A percentile compares a stretch with the other conserved stretches of the same genome.
Conservation (phyloP, 2,797 vertebrate genomes). For the Melanotaenia pygmaea region DNA sequence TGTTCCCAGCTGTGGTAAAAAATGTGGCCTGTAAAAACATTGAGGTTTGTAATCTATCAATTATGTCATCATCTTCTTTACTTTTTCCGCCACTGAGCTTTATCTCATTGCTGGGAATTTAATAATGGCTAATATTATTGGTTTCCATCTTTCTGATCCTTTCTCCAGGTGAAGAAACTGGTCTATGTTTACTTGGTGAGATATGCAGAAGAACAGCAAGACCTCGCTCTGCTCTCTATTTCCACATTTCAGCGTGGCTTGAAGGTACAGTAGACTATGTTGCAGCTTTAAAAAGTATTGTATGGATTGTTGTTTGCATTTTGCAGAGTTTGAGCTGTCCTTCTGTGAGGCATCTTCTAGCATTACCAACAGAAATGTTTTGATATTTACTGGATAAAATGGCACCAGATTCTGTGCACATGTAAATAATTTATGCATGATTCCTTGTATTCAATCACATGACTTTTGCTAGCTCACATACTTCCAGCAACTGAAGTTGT, state of each 20-base stretch:
- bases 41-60: constrained; percentile 85
- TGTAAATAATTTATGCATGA: no score
- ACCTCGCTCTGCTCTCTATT: constrained; percentile 95
- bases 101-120: background rate
- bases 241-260: constrained; percentile 97
- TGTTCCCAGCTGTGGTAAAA: constrained; percentile 98
- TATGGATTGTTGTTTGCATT: background rate
- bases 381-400: no score
- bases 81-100: constrained; percentile 36
- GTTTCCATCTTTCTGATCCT: background rate
- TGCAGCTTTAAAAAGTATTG: background rate
- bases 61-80: background rate
- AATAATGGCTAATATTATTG: constrained; percentile 18
- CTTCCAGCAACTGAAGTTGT: no score
- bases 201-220: constrained; percentile 97
- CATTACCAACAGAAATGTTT: background rate
- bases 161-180: constrained; percentile 93
- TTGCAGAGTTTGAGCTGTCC: no score
- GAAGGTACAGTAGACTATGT: constrained; percentile 80
- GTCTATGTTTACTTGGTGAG: constrained; percentile 97
- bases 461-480: no score
- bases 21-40: constrained; percentile 99
- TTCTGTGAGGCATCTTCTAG: background rate
- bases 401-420: no score
- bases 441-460: no score